Conservation (phyloP, 2,888 invertebrate species). For the Melinopterus prodromus region DNA sequence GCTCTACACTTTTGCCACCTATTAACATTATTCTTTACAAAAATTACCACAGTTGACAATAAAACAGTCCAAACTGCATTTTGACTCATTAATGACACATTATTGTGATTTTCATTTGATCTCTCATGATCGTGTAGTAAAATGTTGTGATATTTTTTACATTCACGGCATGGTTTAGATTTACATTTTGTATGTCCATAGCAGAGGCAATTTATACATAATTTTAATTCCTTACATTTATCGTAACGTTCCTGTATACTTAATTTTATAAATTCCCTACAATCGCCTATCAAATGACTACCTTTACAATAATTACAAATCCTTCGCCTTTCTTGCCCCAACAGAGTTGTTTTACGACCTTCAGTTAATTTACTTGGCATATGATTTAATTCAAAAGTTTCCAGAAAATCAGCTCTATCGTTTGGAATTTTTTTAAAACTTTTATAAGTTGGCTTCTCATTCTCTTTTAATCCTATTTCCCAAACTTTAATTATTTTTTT, state of each 20-base stretch:
- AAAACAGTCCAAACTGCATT: background rate
- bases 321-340: background rate
- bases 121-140: background rate
- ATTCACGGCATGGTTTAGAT: conserved; percentile 9
- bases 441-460: background rate
- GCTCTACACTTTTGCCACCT: conserved; percentile 18
- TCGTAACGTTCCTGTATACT: too few species aligned
- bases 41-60: conserved; percentile 7
- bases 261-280: conserved; percentile 5
- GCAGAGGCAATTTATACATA: background rate
- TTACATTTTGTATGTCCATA: conserved; percentile 14
- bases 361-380: background rate
- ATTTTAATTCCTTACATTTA: too few species aligned
- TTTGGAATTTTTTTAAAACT: conserved; percentile 15
- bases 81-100: conserved; percentile 7
- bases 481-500: background rate
- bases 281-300: conserved; percentile 5
- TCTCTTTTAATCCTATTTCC: conserved; percentile 9
- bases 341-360: background rate
- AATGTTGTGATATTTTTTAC: conserved; percentile 6
- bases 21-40: background rate
- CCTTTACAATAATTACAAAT: conserved; percentile 9
- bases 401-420: conserved; percentile 15
- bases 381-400: conserved; percentile 19
- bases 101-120: background rate